phyloP scores from a whole-genome alignment of 30 jellyfish, hydroid and myxozoan genomes.

The Chironex yamaguchii region DNA sequence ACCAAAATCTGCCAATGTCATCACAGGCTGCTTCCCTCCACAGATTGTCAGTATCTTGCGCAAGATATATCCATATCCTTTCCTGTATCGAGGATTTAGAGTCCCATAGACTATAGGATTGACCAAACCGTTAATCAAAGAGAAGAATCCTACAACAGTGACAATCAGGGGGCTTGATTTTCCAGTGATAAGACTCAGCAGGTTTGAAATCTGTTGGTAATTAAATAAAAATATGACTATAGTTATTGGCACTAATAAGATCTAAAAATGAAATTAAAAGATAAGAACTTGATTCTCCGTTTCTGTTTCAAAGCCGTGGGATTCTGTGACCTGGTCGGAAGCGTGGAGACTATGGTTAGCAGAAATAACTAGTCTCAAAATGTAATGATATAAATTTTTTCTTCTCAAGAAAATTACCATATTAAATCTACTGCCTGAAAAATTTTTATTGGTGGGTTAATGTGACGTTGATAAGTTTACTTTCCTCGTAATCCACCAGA shows the following conservation, averaged over 20 bases:
- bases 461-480: no score
- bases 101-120: constrained; percentile 76
- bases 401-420: no score
- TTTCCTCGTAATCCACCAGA: no score
- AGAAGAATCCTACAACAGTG: constrained; percentile 62
- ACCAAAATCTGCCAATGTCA: constrained; percentile 71
- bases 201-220: constrained; percentile 63
- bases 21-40: constrained; percentile 66
- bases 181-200: constrained; percentile 27
- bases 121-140: constrained; percentile 62
- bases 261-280: no score
- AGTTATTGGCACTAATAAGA: not conserved
- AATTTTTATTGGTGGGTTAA: no score
- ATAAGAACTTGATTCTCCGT: no score
- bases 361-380: no score
- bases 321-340: no score
- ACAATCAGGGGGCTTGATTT: constrained; percentile 22
- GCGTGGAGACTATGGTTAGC: no score
- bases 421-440: no score
- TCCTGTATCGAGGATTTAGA: constrained; percentile 71
- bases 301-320: no score
- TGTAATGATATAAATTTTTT: no score
- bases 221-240: not conserved
- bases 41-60: constrained; percentile 49
- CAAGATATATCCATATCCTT: constrained; percentile 66